Evolutionary conservation across 2,113 vertebrate species (phyloP).

Genomic region (Cynoglossus semilaevis): DNA sequence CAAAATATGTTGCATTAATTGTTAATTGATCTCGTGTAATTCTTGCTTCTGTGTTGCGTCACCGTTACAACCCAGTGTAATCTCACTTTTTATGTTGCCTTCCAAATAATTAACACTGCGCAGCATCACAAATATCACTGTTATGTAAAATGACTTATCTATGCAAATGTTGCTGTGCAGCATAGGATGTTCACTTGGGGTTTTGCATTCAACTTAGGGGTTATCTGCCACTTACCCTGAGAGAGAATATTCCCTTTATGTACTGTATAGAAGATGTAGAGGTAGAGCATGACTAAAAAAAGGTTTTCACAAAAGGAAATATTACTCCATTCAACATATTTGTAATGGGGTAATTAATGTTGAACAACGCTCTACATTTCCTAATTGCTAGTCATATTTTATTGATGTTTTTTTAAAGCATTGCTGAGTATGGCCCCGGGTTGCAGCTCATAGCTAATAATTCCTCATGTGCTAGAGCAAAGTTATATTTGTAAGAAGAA

Average conservation of each 20-base stretch:
- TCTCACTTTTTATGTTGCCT: background rate
- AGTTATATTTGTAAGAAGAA: background rate
- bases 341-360: constrained; percentile 8
- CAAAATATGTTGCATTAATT: constrained; percentile 1
- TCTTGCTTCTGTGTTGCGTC: background rate
- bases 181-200: too few relatives aligned
- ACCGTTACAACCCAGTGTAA: background rate
- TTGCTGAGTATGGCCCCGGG: background rate
- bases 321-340: too few relatives aligned
- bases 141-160: too few relatives aligned
- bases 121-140: too few relatives aligned
- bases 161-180: too few relatives aligned
- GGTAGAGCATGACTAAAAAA: background rate
- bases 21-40: background rate
- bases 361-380: constrained; percentile 10
- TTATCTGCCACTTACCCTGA: too few relatives aligned
- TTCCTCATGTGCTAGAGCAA: constrained; percentile 1
- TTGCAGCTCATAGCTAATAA: constrained; percentile 21
- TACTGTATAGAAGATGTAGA: background rate
- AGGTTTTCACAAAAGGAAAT: too few relatives aligned
- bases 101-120: too few relatives aligned
- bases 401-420: constrained; percentile 40
- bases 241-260: too few relatives aligned
- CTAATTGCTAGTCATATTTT: constrained; percentile 28
- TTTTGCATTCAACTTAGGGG: too few relatives aligned